phyloP scores from a whole-genome alignment of 2,797 vertebrate genomes.

The Lepidocolaptes lacrymiger region DNA sequence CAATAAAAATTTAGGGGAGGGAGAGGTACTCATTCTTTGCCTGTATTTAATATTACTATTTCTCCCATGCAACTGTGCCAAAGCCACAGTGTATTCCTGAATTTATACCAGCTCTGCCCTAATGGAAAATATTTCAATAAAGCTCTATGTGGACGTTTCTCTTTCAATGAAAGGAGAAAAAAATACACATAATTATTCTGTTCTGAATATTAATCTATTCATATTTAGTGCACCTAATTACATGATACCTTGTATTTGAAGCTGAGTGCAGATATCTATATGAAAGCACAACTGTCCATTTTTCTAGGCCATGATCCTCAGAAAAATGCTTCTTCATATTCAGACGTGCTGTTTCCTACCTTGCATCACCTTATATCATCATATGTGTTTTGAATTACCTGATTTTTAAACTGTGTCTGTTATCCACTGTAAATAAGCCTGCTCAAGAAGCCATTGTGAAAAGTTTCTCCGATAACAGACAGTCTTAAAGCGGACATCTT shows the following conservation, averaged over 20 bases:
- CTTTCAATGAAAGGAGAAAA: not conserved
- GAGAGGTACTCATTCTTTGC: not conserved
- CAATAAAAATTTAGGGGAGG: fast-evolving
- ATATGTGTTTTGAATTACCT: not conserved
- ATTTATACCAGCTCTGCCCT: not conserved
- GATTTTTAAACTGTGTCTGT: not conserved
- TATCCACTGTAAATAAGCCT: not conserved
- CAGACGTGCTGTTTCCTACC: not conserved
- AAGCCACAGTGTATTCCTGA: not conserved
- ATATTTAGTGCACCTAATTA: not conserved
- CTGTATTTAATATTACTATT: not conserved
- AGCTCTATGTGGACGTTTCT: not conserved
- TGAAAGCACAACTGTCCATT: not conserved
- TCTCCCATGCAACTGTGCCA: not conserved
- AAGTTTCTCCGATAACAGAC: not conserved
- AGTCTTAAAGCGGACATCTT: not conserved
- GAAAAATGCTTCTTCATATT: not conserved
- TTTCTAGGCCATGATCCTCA: not conserved
- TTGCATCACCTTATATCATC: not conserved
- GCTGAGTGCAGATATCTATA: not conserved
- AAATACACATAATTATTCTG: not conserved
- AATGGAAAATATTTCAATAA: not conserved
- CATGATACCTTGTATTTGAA: not conserved
- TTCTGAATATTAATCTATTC: not conserved
- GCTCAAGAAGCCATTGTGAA: not conserved